These are phyloP conservation scores for Lagodon rhomboides DNA, from an alignment of 2,797 vertebrate genomes.

Conservation along the genomic window DNA sequence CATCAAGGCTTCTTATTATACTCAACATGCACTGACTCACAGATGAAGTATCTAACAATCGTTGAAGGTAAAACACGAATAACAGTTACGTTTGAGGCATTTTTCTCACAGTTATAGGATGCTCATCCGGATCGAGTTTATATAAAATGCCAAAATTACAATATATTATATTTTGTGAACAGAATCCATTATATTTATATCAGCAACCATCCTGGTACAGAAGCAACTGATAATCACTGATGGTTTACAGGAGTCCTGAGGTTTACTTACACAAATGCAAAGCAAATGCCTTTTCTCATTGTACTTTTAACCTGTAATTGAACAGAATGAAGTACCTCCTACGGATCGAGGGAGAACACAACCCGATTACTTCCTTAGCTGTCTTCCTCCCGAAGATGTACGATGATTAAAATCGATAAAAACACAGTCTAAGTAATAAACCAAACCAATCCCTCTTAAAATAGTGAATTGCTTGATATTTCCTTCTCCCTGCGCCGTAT, in stretches of 20 bases:
- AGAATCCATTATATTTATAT: background rate
- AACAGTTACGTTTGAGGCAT: background rate
- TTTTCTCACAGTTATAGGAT: background rate
- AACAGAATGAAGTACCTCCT: constrained; percentile 20
- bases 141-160: background rate
- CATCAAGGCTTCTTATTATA: too few relatives aligned
- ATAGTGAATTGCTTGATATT: constrained; percentile 35
- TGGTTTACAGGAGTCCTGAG: background rate
- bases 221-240: background rate
- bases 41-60: background rate
- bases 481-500: constrained; percentile 39
- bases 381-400: constrained; percentile 53
- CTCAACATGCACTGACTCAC: background rate
- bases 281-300: constrained; percentile 22
- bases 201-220: background rate
- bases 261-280: background rate
- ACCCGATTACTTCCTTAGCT: constrained; percentile 34
- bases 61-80: background rate
- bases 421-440: constrained; percentile 57
- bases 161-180: background rate
- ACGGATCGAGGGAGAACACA: constrained; percentile 36
- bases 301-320: constrained; percentile 27
- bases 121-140: background rate
- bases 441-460: constrained; percentile 50
- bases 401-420: constrained; percentile 71